These are phyloP conservation scores for Linhomoeus sp. DNA, from an alignment of 2,888 invertebrate species.

Conservation along the genomic window DNA sequence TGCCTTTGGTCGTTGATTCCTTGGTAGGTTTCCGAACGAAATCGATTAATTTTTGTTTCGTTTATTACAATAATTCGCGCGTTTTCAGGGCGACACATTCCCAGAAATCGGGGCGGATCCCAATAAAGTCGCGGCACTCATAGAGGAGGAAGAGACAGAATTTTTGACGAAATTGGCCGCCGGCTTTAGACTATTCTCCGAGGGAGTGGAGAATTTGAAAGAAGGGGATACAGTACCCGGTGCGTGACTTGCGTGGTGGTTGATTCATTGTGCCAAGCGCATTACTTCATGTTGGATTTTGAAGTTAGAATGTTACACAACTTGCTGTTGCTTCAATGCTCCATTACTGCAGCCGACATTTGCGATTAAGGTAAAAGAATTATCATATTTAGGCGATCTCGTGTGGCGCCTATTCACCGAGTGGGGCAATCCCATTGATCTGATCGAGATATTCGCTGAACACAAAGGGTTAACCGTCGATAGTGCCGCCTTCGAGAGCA, in stretches of 20 bases:
- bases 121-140: slow-evolving; percentile 63
- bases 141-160: slow-evolving; percentile 91
- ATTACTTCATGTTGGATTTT: background rate
- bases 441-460: slow-evolving; percentile 91
- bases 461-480: too few relatives aligned
- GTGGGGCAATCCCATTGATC: slow-evolving; percentile 92
- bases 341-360: too few relatives aligned
- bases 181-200: slow-evolving; percentile 68
- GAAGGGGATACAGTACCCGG: slow-evolving; percentile 10
- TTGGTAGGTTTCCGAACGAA: slow-evolving; percentile 38
- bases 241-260: background rate
- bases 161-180: slow-evolving; percentile 83
- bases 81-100: slow-evolving; percentile 39
- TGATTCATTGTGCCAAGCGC: background rate
- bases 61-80: too few relatives aligned
- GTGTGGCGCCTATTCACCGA: slow-evolving; percentile 98
- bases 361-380: too few relatives aligned
- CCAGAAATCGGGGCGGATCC: slow-evolving; percentile 61
- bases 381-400: slow-evolving; percentile 48
- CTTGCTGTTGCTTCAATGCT: too few relatives aligned
- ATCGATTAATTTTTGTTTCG: too few relatives aligned
- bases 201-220: slow-evolving; percentile 63
- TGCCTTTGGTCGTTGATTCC: slow-evolving; percentile 65
- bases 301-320: too few relatives aligned
- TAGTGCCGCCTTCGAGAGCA: too few relatives aligned